These are phyloP conservation scores for Drosophila nigrodunni DNA, from an alignment of 1,140 invertebrate species.

Conservation along the genomic window DNA sequence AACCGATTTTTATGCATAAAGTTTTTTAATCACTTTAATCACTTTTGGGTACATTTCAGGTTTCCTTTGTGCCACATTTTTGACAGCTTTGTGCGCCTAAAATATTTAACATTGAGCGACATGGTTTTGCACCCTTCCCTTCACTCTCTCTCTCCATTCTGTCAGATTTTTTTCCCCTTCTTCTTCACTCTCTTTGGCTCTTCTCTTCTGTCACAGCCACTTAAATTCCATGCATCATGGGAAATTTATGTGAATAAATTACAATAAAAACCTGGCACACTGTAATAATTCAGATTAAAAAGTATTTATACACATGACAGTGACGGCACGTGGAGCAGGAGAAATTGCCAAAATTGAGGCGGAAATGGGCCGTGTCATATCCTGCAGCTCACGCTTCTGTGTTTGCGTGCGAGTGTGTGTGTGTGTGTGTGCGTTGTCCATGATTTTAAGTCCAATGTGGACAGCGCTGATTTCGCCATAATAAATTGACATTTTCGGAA, in stretches of 20 bases:
- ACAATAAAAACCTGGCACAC: constrained; percentile 65
- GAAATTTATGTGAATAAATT: constrained; percentile 78
- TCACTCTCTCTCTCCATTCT: background rate
- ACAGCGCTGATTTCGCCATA: constrained; percentile 67
- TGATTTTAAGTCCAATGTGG: constrained; percentile 13
- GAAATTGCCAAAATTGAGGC: constrained; percentile 5
- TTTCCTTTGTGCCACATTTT: constrained; percentile 14
- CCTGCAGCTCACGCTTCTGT: constrained; percentile 54
- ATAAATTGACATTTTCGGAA: constrained; percentile 74
- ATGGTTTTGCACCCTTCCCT: background rate
- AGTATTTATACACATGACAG: constrained; percentile 75
- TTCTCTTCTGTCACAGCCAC: constrained; percentile 66
- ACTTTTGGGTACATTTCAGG: constrained; percentile 2
- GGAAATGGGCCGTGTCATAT: constrained; percentile 30
- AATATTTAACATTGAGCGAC: constrained; percentile 23
- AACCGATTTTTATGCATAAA: constrained; percentile 6
- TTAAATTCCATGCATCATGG: constrained; percentile 76
- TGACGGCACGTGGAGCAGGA: background rate
- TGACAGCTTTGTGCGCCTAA: constrained; percentile 35
- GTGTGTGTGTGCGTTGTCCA: constrained; percentile 35
- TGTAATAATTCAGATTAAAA: constrained; percentile 78
- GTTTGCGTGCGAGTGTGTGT: constrained; percentile 28
- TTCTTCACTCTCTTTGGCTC: constrained; percentile 8
- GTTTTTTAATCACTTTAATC: constrained; percentile 34
- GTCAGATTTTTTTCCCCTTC: background rate